Evolutionary conservation across 2,888 invertebrate species (phyloP), one percentile per base, ranked within the genome.

Genomic region (Mythimna ferrago): DNA sequence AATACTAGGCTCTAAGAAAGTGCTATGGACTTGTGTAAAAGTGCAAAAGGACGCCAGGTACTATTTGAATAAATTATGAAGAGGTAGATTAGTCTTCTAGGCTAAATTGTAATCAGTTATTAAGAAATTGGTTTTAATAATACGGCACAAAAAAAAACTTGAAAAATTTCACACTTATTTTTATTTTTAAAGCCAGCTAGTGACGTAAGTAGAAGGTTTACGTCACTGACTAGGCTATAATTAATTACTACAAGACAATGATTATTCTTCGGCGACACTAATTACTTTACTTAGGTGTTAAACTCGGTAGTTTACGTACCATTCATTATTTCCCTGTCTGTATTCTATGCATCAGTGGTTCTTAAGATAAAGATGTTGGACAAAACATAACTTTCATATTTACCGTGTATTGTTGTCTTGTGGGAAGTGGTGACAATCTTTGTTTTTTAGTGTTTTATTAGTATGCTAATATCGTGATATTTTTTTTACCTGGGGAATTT

Each of bases 311-410:
- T 72, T 69, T 60, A 64, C 32, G 57, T 58, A 21, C 48, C 21
- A 56, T 67, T 64, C 11, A 75, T 71, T 72, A 75, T 78, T 70
- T 71, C 26, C 53, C 35, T 63, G 35, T 62, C 19, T 14, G 26
- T 41, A 75, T 61, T 74, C 62, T 71, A 74, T 66, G 61, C 73
- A 62, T 74, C 61, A 53, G 0, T 35, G 77, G 76, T 73, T 71
- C 51, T 71, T 38, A 61, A 62, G 58, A 80, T 81, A 81, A 77
- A 76, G 66, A 71, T 70, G 14, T 48, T 66, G 61, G 66, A 61
- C 56, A 77, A 68, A 70, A 76, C 63, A 66, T 70, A 57, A 75
- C 83, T 85, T 85, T 80, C 81, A 56, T 82, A 70, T 76, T 81
- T 62, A 73, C 71, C 66, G 57, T 73, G 57, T 21, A 83, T 81